Percentiles rank a stretch among this genome's conserved stretches.
phyloP scores from a whole-genome alignment of 2,797 vertebrate genomes.

The Eutrigla gurnardus region DNA sequence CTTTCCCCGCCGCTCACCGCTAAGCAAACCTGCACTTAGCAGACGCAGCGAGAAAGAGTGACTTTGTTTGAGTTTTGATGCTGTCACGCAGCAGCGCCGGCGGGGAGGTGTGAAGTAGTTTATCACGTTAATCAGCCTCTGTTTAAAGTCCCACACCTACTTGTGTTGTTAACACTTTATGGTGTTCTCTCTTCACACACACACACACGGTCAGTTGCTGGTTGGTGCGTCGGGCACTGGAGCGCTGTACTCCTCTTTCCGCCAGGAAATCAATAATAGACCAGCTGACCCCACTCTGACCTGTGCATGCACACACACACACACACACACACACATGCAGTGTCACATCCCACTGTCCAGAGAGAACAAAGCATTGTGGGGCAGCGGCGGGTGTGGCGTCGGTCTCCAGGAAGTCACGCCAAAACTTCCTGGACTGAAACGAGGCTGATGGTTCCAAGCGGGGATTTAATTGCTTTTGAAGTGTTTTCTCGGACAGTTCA shows the following conservation, averaged over 20 bases:
- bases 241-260: constrained; percentile 43
- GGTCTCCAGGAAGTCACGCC: constrained; percentile 73
- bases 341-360: constrained; percentile 54
- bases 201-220: constrained; percentile 29
- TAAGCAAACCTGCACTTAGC: constrained; percentile 10
- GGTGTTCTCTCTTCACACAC: neutral
- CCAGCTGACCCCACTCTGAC: constrained; percentile 61
- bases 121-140: constrained; percentile 44
- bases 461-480: constrained; percentile 28
- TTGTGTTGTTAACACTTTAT: constrained; percentile 34
- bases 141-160: constrained; percentile 41
- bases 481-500: constrained; percentile 9
- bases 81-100: constrained; percentile 13
- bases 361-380: constrained; percentile 72
- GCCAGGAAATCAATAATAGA: constrained; percentile 72
- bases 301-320: constrained; percentile 29
- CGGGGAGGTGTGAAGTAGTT: constrained; percentile 55
- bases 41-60: constrained; percentile 19
- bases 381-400: constrained; percentile 57
- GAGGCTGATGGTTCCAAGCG: constrained; percentile 14
- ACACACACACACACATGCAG: constrained; percentile 17
- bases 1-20: constrained; percentile 1
- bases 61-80: constrained; percentile 12
- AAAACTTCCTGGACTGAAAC: constrained; percentile 69
- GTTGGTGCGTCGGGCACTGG: constrained; percentile 1